Percentiles rank a stretch among this genome's conserved stretches.
Evolutionary conservation across 2,113 vertebrate species (phyloP).

Genomic region (Hippolais icterina): DNA sequence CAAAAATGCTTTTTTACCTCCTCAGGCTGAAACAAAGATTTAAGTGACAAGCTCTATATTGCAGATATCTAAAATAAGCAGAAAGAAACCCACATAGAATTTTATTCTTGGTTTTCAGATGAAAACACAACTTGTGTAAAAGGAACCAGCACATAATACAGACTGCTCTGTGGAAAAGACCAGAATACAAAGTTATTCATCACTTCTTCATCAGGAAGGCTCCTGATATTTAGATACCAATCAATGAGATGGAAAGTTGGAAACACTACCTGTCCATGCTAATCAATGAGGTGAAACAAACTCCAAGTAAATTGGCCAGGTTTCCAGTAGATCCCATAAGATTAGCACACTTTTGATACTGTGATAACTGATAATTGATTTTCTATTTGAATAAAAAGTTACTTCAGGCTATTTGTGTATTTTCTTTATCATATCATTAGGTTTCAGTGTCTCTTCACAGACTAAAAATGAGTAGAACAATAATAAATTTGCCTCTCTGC

Average conservation of each 20-base stretch:
- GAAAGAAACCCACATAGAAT: conserved; percentile 25
- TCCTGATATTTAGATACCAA: neutral
- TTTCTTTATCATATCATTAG: neutral
- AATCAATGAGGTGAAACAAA: neutral
- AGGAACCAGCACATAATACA: neutral
- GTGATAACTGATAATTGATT: neutral
- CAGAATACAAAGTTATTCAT: neutral
- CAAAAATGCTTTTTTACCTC: neutral
- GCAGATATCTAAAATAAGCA: conserved; percentile 36
- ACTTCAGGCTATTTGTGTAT: neutral
- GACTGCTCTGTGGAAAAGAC: neutral
- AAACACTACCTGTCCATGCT: neutral
- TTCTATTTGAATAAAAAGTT: neutral
- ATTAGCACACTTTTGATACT: neutral
- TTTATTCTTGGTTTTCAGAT: conserved; percentile 48
- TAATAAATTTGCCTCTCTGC: neutral
- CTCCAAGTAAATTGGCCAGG: neutral
- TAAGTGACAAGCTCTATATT: conserved; percentile 41
- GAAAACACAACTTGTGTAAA: conserved; percentile 18
- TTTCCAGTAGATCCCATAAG: neutral
- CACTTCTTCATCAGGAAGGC: neutral
- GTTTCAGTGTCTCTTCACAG: neutral
- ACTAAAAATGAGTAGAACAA: neutral
- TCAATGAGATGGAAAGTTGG: neutral
- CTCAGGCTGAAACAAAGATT: conserved; percentile 30